Percentiles rank a stretch among this genome's conserved stretches.
Conservation (phyloP, 1,140 invertebrate genomes). For the Heliconius nattereri region DNA sequence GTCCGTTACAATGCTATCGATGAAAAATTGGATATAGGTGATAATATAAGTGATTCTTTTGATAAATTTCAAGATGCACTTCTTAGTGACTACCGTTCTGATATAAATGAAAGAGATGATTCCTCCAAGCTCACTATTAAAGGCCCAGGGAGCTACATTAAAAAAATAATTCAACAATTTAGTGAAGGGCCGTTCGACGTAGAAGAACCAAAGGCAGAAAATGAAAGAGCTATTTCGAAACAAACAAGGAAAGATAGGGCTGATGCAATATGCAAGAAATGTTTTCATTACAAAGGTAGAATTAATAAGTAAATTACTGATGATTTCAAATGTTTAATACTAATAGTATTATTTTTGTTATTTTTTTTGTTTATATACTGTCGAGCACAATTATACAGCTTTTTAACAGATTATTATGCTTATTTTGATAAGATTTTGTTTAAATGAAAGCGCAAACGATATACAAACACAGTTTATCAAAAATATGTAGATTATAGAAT, state of each 20-base stretch:
- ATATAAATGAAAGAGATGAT: conserved; percentile 46
- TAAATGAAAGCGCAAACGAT: conserved; percentile 16
- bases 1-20: conserved; percentile 56
- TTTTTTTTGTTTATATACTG: not conserved
- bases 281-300: conserved; percentile 79
- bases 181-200: conserved; percentile 74
- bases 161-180: conserved; percentile 78
- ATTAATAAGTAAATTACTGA: conserved; percentile 55
- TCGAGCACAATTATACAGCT: conserved; percentile 16
- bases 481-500: conserved; percentile 1
- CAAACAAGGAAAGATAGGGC: conserved; percentile 70
- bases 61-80: conserved; percentile 61
- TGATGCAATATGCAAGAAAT: conserved; percentile 80
- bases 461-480: conserved; percentile 7
- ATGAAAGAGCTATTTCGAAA: conserved; percentile 56
- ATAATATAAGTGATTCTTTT: conserved; percentile 61
- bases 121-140: conserved; percentile 64
- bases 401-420: conserved; percentile 7
- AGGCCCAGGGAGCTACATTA: conserved; percentile 75
- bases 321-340: not conserved
- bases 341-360: not conserved
- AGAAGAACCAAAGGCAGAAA: conserved; percentile 67
- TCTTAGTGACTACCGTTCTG: conserved; percentile 46
- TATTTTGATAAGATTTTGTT: conserved; percentile 18
- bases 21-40: conserved; percentile 65